Evolutionary conservation across 2,113 vertebrate species (phyloP).

Genomic region (Chlorodrepanis virens): DNA sequence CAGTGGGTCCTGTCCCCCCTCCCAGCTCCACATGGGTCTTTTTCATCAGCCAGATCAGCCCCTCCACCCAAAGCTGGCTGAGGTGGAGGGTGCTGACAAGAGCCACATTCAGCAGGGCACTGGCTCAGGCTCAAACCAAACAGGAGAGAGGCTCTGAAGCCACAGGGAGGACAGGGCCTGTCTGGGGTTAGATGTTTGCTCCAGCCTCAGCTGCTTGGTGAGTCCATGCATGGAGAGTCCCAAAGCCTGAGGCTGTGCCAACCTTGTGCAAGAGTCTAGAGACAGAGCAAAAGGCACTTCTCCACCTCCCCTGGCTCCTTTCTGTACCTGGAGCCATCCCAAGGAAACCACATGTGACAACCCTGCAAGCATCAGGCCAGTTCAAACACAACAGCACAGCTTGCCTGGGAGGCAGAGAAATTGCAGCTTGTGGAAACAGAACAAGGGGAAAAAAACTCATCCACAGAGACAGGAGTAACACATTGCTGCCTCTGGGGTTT

Average conservation of each 20-base stretch:
- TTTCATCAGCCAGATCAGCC: background rate
- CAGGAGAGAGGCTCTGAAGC: background rate
- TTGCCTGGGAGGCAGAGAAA: background rate
- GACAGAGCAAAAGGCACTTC: background rate
- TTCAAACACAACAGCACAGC: background rate
- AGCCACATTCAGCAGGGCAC: background rate
- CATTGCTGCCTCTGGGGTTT: background rate
- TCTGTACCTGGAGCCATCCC: background rate
- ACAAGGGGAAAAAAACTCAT: accelerated
- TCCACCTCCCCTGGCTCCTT: background rate
- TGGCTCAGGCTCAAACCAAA: slow-evolving; percentile 55
- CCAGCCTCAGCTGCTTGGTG: background rate
- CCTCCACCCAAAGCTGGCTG: accelerated
- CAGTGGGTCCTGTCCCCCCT: background rate
- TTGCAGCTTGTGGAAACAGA: background rate
- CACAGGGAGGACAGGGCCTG: background rate
- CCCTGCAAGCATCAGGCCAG: background rate
- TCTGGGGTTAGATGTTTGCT: background rate
- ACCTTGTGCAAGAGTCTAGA: background rate
- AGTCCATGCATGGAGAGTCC: accelerated
- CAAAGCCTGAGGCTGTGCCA: background rate
- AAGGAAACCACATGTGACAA: background rate
- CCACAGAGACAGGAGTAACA: background rate
- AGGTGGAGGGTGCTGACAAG: slow-evolving; percentile 3
- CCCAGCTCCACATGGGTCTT: background rate